Base-by-base conservation (phyloP, 1,140 invertebrate species). In the Holotrichia oblita region DNA sequence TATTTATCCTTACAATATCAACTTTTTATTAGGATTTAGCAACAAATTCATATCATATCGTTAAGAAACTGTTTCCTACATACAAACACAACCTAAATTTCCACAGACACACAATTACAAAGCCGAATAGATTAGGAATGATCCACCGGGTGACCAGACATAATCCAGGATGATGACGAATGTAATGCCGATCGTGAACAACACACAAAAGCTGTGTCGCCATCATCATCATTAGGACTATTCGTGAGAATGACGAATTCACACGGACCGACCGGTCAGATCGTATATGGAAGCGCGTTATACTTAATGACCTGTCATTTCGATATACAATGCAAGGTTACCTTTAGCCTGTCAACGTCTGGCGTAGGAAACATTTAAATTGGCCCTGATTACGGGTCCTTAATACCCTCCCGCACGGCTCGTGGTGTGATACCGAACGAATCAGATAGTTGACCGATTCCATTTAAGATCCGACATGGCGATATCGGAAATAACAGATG, bases 221-320 rank as follows among this genome's bases (percentile, higher is more conserved):
- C 61, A 69, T 69, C 20, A 69, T 69, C 61, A 69, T 69, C 61
- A 69, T 69, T 69, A 69, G n/a, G 22, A 69, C 22, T 20, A 69
- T 69, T 20, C 61, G 61, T 69, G 61, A 69, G 61, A 69, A 69
- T 69, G 61, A 69, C 61, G 61, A 69, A 55, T 69, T 34, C 22
- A 69, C 61, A 2, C 22, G 61, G 59, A 3, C 17, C 59, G 24
- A 64, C 17, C 8, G 59, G 55, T n/a, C 42, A 44, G 0, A 69
- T 48, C 61, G 20, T 69, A 69, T 69, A 69, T 69, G 61, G 61
- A 69, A 69, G 61, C 61, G 61, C 61, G 61, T 69, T 69, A 27
- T 69, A 69, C 22, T 69, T 69, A 69, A 69, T 69, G 61, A 69
- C 61, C 61, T 24, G 20, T 69, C 61, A 69, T 69, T 69, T 69